Conservation (phyloP, 2,797 vertebrate species). For the Pangasius larnaudii region DNA sequence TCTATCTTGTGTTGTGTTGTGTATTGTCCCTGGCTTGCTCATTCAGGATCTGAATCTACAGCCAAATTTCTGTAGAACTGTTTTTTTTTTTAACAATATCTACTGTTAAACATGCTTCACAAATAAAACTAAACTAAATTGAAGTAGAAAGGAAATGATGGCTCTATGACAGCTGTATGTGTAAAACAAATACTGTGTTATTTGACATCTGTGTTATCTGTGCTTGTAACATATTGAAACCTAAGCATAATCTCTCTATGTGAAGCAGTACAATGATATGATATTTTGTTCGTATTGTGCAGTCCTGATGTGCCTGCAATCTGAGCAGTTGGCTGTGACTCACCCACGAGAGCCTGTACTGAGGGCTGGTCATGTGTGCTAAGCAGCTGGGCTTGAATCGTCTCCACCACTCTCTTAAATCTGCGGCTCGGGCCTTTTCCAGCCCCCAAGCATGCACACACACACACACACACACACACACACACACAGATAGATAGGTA, state of each 20-base stretch:
- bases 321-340: slow-evolving; percentile 53
- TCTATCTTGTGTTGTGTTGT: background rate
- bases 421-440: slow-evolving; percentile 88
- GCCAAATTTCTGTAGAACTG: background rate
- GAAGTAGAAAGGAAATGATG: background rate
- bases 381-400: slow-evolving; percentile 91
- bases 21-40: background rate
- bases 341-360: slow-evolving; percentile 88
- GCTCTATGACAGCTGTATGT: background rate
- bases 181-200: background rate
- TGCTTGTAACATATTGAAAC: background rate
- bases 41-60: background rate
- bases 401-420: slow-evolving; percentile 93
- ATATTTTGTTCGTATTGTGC: background rate
- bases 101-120: background rate
- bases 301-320: slow-evolving; percentile 12
- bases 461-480: background rate
- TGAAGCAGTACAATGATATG: background rate
- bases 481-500: slow-evolving; percentile 1
- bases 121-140: background rate
- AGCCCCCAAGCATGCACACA: slow-evolving; percentile 6
- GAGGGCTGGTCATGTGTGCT: slow-evolving; percentile 91
- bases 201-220: background rate
- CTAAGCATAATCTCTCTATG: background rate
- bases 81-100: background rate